Percentiles rank a stretch among this genome's conserved stretches.
These are phyloP conservation scores for Erebia epiphron DNA, from an alignment of 2,888 invertebrate genomes.

Conservation along the genomic window DNA sequence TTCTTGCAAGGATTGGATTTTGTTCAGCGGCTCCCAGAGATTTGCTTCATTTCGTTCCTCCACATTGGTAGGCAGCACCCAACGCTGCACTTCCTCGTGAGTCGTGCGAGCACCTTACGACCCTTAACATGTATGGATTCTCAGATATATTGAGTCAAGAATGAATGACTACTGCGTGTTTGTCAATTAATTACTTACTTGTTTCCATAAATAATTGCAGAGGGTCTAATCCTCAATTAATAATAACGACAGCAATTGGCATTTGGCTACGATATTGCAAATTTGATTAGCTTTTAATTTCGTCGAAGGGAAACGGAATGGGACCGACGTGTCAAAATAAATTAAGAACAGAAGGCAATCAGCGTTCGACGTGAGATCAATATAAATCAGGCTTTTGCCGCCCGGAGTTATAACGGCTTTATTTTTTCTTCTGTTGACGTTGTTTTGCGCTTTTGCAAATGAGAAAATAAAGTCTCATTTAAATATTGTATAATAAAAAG, in stretches of 20 bases:
- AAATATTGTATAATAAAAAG: constrained; percentile 10
- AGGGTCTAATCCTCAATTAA: constrained; percentile 13
- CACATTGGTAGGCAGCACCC: too few relatives aligned
- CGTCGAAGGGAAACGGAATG: constrained; percentile 28
- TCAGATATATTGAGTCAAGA: background rate
- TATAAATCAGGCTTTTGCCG: constrained; percentile 29
- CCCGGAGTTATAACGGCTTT: constrained; percentile 25
- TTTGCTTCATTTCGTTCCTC: too few relatives aligned
- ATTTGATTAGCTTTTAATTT: constrained; percentile 32
- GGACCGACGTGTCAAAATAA: constrained; percentile 38
- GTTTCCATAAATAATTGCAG: constrained; percentile 10
- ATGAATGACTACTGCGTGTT: background rate
- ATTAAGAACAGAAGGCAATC: constrained; percentile 36
- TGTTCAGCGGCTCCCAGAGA: too few relatives aligned
- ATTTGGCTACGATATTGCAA: constrained; percentile 12
- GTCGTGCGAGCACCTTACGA: too few relatives aligned
- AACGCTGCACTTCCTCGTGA: too few relatives aligned
- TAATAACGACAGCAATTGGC: constrained; percentile 5
- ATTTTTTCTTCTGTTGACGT: constrained; percentile 25
- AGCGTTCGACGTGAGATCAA: constrained; percentile 28
- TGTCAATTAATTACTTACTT: background rate
- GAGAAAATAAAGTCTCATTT: constrained; percentile 18
- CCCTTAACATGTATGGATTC: too few relatives aligned
- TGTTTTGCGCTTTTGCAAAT: constrained; percentile 22
- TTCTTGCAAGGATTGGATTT: too few relatives aligned